These are phyloP conservation scores for Tinamus major DNA, from an alignment of 2,797 vertebrate species.

Conservation along the genomic window DNA sequence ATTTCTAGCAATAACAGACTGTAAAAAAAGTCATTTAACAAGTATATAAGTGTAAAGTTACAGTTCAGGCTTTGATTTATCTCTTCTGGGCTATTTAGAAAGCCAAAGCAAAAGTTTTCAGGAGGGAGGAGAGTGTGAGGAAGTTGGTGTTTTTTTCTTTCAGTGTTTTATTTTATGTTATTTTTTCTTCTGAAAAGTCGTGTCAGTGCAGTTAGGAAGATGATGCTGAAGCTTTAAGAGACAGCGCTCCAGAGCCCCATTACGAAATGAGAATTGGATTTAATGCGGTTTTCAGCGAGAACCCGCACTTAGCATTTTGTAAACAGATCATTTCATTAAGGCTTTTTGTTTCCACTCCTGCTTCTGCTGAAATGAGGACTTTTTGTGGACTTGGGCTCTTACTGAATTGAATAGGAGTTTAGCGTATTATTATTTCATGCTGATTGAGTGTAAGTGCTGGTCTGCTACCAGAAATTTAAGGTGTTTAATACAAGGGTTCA, in stretches of 20 bases:
- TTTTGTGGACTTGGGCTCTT: constrained; percentile 66
- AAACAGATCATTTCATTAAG: constrained; percentile 77
- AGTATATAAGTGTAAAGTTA: constrained; percentile 83
- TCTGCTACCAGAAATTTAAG: constrained; percentile 27
- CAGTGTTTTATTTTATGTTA: neutral
- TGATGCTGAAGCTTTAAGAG: constrained; percentile 19
- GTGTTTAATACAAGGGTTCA: constrained; percentile 30
- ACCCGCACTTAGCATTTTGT: constrained; percentile 68
- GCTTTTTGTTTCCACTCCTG: constrained; percentile 67
- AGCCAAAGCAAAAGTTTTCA: constrained; percentile 57
- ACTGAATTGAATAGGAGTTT: constrained; percentile 66
- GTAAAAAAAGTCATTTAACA: constrained; percentile 86
- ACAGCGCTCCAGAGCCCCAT: constrained; percentile 56
- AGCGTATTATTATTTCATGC: constrained; percentile 45
- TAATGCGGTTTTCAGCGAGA: constrained; percentile 60
- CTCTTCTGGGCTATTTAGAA: constrained; percentile 73
- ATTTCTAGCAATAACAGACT: constrained; percentile 85
- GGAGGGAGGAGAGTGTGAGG: neutral
- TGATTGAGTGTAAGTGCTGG: neutral
- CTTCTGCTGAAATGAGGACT: constrained; percentile 59
- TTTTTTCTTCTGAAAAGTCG: constrained; percentile 16
- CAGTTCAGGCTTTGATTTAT: constrained; percentile 82
- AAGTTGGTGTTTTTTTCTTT: neutral
- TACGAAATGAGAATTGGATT: constrained; percentile 68
- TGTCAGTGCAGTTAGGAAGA: neutral